Conservation (phyloP, 2,888 invertebrate species). For the Ectobius pallidus region DNA sequence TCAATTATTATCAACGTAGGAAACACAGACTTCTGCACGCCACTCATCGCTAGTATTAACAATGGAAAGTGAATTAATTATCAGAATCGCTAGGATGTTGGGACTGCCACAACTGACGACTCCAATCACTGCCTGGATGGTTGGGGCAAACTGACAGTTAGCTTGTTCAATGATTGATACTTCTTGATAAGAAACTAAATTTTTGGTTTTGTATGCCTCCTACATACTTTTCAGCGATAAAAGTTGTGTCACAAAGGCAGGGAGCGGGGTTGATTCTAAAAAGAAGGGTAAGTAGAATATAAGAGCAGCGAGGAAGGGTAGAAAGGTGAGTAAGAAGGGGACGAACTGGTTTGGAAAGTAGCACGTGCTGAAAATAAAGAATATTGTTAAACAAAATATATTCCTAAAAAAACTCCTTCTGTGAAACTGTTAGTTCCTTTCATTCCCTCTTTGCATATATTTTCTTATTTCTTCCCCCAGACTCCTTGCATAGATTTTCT, state of each 20-base stretch:
- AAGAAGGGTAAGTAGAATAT: neutral
- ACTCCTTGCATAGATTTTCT: neutral
- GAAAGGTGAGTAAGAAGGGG: neutral
- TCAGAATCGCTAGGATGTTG: no score
- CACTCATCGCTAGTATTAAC: no score
- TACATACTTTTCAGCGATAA: neutral
- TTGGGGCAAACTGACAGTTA: no score
- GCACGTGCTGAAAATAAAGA: slow-evolving; percentile 2
- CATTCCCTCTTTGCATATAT: slow-evolving; percentile 2
- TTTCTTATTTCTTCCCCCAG: neutral
- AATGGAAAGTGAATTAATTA: no score
- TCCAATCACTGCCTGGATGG: no score
- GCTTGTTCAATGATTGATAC: neutral
- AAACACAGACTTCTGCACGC: no score
- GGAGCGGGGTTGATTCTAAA: neutral
- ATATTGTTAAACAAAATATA: slow-evolving; percentile 3
- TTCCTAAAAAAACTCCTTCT: neutral
- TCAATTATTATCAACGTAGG: no score
- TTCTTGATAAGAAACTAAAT: neutral
- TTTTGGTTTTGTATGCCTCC: neutral
- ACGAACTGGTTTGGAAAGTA: neutral
- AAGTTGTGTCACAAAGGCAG: neutral
- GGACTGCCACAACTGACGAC: no score
- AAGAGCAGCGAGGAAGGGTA: no score
- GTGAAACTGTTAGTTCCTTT: neutral